Conservation (phyloP, 2,113 vertebrate genomes). For the Cheilinus undulatus region DNA sequence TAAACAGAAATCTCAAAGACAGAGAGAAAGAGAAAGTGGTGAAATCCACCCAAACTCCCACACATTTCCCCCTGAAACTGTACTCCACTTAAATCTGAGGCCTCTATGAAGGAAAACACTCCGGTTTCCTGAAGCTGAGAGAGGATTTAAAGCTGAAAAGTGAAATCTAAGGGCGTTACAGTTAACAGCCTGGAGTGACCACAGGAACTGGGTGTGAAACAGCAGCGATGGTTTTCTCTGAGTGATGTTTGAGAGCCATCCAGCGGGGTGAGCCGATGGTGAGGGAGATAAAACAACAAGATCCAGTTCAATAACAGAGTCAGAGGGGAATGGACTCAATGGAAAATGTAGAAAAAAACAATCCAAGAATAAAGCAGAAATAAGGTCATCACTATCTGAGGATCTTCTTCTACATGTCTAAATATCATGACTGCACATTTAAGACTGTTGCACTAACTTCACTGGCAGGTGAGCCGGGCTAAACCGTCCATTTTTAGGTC, state of each 20-base stretch:
- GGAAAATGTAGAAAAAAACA: no score
- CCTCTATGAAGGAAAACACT: background rate
- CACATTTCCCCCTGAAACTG: background rate
- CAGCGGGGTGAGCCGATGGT: no score
- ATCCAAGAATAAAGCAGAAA: no score
- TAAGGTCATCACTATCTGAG: no score
- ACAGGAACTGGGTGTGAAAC: slow-evolving; percentile 49
- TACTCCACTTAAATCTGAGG: background rate
- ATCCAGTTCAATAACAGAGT: no score
- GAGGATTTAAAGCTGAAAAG: slow-evolving; percentile 17
- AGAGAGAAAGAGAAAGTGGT: background rate
- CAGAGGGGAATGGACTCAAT: no score
- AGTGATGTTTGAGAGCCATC: background rate
- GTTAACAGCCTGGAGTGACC: slow-evolving; percentile 10
- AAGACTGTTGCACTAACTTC: no score
- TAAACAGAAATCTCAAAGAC: slow-evolving; percentile 18
- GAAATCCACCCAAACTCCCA: background rate
- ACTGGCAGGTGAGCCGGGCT: no score
- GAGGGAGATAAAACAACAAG: no score
- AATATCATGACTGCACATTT: no score
- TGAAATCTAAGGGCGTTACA: slow-evolving; percentile 28
- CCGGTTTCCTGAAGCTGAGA: background rate
- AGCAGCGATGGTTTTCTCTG: background rate
- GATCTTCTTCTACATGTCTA: no score
- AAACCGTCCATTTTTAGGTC: no score